Conservation (phyloP, 30 jellyfish, hydroid and myxozoan species). For the Chrysaora quinquecirrha region DNA sequence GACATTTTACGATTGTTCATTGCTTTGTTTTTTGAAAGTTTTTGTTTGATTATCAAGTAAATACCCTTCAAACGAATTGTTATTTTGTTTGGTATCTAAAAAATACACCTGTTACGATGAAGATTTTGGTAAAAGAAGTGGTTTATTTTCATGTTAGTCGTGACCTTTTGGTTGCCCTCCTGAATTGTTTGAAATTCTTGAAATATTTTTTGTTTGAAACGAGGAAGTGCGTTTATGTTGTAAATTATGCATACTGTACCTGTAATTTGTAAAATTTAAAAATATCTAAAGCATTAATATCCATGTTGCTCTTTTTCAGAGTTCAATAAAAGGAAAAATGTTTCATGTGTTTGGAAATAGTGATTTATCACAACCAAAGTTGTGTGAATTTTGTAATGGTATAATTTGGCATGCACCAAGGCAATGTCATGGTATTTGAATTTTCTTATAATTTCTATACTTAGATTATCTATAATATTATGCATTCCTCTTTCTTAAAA, state of each 20-base stretch:
- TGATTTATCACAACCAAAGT: conserved; percentile 58
- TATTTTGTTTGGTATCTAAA: background rate
- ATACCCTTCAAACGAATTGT: background rate
- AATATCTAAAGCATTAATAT: too few relatives aligned
- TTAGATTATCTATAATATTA: background rate
- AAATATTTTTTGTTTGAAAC: background rate
- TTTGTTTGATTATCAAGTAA: too few relatives aligned
- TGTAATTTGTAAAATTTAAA: too few relatives aligned
- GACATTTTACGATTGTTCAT: background rate
- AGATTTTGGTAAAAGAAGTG: background rate
- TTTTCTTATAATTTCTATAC: background rate
- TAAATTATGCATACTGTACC: background rate
- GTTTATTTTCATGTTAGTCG: background rate
- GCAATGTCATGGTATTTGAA: conserved; percentile 63
- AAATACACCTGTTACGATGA: background rate
- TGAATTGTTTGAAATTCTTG: background rate
- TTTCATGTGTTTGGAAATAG: conserved; percentile 70
- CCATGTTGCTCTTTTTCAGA: background rate
- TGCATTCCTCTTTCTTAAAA: too few relatives aligned
- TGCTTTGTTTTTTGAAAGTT: background rate
- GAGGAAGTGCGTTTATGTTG: background rate
- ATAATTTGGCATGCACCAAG: conserved; percentile 74
- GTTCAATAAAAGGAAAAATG: conserved; percentile 13
- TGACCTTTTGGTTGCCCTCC: background rate
- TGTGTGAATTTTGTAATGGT: conserved; percentile 79